Evolutionary conservation across 2,113 vertebrate species (phyloP).

Genomic region (Protobothrops flavoviridis): DNA sequence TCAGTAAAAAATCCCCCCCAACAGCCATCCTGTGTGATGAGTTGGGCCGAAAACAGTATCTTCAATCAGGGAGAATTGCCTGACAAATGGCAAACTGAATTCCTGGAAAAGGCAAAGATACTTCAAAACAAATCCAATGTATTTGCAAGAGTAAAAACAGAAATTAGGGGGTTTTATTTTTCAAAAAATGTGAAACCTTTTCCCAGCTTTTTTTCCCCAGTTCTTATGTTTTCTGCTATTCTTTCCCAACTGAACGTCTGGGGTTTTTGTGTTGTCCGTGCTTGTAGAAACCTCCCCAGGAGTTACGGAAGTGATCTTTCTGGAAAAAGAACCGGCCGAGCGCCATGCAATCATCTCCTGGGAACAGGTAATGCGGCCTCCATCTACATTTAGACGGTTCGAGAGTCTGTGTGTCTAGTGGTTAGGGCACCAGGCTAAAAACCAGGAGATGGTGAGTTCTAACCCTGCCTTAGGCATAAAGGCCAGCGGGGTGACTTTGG

Average conservation of each 20-base stretch:
- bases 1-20: no score
- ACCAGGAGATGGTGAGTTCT: not conserved
- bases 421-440: not conserved
- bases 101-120: not conserved
- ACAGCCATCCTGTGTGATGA: no score
- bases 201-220: not conserved
- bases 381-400: not conserved
- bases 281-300: slow-evolving; percentile 87
- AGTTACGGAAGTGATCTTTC: slow-evolving; percentile 84
- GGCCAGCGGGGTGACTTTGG: no score
- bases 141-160: not conserved
- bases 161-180: not conserved
- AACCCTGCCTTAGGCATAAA: no score
- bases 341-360: slow-evolving; percentile 87
- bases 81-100: not conserved
- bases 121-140: not conserved
- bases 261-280: not conserved
- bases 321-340: slow-evolving; percentile 87
- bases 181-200: not conserved
- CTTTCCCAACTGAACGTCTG: not conserved
- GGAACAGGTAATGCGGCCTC: slow-evolving; percentile 84
- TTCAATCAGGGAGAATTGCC: not conserved
- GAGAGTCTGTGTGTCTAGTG: not conserved
- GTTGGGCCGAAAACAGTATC: no score
- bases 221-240: not conserved